Conservation (phyloP, 2,113 vertebrate species). For the Pampusana beccarii region DNA sequence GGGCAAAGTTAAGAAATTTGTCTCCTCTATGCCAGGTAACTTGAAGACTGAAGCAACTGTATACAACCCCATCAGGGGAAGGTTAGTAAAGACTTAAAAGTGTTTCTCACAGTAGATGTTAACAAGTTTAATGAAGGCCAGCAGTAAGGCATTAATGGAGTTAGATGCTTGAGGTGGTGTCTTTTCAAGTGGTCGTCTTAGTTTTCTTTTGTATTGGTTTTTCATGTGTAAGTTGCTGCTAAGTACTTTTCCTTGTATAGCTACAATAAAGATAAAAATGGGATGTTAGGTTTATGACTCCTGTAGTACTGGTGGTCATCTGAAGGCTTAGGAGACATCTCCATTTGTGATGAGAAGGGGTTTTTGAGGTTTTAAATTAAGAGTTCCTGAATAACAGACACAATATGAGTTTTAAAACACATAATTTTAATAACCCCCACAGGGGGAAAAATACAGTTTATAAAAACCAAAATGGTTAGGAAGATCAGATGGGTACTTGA, state of each 20-base stretch:
- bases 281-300: background rate
- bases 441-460: background rate
- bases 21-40: background rate
- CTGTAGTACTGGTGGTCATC: background rate
- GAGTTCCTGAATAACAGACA: background rate
- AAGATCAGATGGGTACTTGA: background rate
- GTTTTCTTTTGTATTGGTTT: background rate
- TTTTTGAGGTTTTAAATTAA: background rate
- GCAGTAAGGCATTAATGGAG: background rate
- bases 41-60: background rate
- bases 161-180: background rate
- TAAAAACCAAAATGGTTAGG: background rate
- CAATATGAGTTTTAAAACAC: background rate
- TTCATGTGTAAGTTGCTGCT: background rate
- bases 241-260: background rate
- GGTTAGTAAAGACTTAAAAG: background rate
- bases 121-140: background rate
- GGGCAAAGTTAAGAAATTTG: background rate
- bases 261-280: background rate
- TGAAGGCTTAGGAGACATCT: background rate
- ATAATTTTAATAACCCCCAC: background rate
- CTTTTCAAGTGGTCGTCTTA: background rate
- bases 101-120: background rate
- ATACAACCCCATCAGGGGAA: background rate
- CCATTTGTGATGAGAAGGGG: background rate